phyloP scores from a whole-genome alignment of 2,888 invertebrate species.

The Drosophila helvetica region DNA sequence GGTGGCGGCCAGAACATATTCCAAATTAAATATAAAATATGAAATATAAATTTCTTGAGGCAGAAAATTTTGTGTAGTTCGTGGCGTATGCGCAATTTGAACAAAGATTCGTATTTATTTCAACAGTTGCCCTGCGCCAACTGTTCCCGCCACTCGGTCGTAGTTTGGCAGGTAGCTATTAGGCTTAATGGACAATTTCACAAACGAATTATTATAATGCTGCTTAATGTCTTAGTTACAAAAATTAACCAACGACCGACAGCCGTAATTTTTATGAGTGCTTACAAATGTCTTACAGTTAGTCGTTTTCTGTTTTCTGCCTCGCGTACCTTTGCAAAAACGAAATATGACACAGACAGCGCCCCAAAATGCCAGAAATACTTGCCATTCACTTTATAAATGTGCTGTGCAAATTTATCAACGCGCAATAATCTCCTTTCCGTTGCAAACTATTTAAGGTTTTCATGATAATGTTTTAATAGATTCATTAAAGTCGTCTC shows the following conservation, averaged over 20 bases:
- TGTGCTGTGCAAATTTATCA: constrained; percentile 46
- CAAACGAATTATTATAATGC: constrained; percentile 61
- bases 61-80: background rate
- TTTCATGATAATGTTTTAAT: constrained; percentile 28
- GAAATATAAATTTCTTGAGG: background rate
- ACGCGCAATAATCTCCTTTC: constrained; percentile 38
- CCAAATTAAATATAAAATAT: background rate
- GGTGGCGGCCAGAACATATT: background rate
- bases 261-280: constrained; percentile 40
- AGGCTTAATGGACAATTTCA: constrained; percentile 50
- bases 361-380: constrained; percentile 46
- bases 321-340: constrained; percentile 45
- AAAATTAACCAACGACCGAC: constrained; percentile 38
- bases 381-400: constrained; percentile 56
- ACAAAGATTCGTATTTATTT: constrained; percentile 14
- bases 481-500: constrained; percentile 33
- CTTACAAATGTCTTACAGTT: constrained; percentile 52
- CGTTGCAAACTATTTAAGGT: constrained; percentile 10
- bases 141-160: constrained; percentile 35
- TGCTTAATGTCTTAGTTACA: constrained; percentile 60
- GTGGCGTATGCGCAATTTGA: constrained; percentile 12
- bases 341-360: constrained; percentile 25
- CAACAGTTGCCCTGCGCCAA: constrained; percentile 4
- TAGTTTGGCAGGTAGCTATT: constrained; percentile 48
- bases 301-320: constrained; percentile 31